These are phyloP conservation scores for Polymixis flavicincta DNA, from an alignment of 2,888 invertebrate genomes.

Conservation along the genomic window DNA sequence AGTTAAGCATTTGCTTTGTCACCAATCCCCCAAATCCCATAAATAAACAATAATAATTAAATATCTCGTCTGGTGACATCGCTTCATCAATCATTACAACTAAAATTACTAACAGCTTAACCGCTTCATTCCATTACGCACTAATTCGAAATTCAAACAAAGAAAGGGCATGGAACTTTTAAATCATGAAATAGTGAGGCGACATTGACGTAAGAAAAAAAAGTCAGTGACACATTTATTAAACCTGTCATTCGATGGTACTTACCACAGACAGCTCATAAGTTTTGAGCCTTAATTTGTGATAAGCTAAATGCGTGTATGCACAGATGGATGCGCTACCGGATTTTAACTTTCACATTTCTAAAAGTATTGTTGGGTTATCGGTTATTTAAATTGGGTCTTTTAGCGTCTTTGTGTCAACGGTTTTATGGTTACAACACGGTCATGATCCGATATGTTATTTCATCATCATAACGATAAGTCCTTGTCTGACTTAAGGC, in stretches of 20 bases:
- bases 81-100: conserved; percentile 61
- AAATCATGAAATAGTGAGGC: conserved; percentile 86
- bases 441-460: conserved; percentile 47
- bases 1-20: not conserved
- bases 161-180: conserved; percentile 89
- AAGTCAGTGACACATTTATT: conserved; percentile 88
- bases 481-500: conserved; percentile 38
- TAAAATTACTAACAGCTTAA: conserved; percentile 58
- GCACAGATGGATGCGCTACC: conserved; percentile 81
- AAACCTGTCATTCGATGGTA: conserved; percentile 82
- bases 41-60: conserved; percentile 50
- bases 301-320: conserved; percentile 85
- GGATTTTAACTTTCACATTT: conserved; percentile 85
- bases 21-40: not conserved
- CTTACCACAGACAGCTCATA: conserved; percentile 87
- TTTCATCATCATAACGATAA: conserved; percentile 63
- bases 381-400: conserved; percentile 64
- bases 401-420: conserved; percentile 60
- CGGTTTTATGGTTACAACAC: conserved; percentile 63
- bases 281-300: conserved; percentile 87
- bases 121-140: conserved; percentile 71
- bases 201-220: conserved; percentile 84
- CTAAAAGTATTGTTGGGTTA: conserved; percentile 66
- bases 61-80: conserved; percentile 64
- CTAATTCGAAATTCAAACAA: conserved; percentile 83